These are phyloP conservation scores for Colius striatus DNA, from an alignment of 2,113 vertebrate genomes.

Conservation along the genomic window DNA sequence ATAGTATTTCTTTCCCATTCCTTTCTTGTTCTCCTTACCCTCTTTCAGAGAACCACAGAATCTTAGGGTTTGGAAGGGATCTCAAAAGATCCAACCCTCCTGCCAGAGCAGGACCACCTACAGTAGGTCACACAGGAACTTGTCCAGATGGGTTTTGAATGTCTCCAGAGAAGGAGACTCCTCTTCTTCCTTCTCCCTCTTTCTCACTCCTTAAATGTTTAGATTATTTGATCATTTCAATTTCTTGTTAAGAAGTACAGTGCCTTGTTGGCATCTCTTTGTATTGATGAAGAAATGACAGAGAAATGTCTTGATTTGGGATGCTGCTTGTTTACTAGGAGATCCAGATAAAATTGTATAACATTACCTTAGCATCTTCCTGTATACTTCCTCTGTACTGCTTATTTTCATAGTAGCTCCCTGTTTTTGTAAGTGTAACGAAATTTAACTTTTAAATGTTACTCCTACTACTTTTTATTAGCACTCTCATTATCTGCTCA, in stretches of 20 bases:
- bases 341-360: background rate
- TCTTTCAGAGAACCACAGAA: background rate
- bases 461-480: background rate
- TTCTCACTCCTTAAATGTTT: background rate
- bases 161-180: too few species aligned
- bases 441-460: background rate
- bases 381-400: background rate
- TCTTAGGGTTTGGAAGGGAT: too few species aligned
- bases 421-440: background rate
- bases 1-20: background rate
- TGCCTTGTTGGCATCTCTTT: background rate
- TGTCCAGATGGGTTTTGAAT: too few species aligned
- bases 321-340: background rate
- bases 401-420: background rate
- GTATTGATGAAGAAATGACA: background rate
- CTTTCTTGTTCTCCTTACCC: background rate
- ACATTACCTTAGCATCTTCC: background rate
- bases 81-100: too few species aligned
- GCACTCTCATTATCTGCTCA: background rate
- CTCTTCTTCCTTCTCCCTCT: background rate
- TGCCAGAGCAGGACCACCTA: too few species aligned
- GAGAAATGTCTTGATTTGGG: background rate
- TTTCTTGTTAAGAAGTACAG: background rate
- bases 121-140: too few species aligned
- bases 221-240: background rate